These are phyloP conservation scores for Mystacornis crossleyi DNA, from an alignment of 2,113 vertebrate genomes.

Conservation along the genomic window DNA sequence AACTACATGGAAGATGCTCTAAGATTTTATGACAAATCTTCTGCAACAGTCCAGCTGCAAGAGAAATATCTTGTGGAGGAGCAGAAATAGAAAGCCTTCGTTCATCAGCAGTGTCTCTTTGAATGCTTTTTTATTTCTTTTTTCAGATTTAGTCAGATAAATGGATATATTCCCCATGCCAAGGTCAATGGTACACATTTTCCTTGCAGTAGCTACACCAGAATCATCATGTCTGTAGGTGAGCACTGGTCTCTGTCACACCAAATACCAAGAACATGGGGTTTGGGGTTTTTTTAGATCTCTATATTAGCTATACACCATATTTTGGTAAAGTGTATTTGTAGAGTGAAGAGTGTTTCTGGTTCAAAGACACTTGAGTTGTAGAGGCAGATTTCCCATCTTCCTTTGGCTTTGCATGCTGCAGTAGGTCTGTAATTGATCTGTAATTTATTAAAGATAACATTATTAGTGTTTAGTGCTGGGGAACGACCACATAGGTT, in stretches of 20 bases:
- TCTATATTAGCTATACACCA: neutral
- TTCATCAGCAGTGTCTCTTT: slow-evolving; percentile 25
- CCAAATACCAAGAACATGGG: neutral
- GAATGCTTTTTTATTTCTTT: neutral
- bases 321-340: neutral
- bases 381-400: neutral
- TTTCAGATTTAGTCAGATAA: neutral
- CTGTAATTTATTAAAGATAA: neutral
- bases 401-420: neutral
- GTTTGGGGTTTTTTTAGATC: neutral
- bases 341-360: neutral
- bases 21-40: slow-evolving; percentile 58
- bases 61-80: slow-evolving; percentile 22
- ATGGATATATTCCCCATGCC: neutral
- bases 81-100: slow-evolving; percentile 52
- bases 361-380: neutral
- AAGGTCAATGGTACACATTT: neutral
- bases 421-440: neutral
- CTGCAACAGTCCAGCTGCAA: slow-evolving; percentile 63
- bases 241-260: neutral
- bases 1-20: slow-evolving; percentile 45
- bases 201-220: neutral
- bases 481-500: neutral
- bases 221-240: neutral
- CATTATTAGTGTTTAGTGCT: neutral